Evolutionary conservation across 2,888 invertebrate genomes (phyloP), one percentile per base, ranked within the genome.

Genomic region (Ypsolopha sequella): DNA sequence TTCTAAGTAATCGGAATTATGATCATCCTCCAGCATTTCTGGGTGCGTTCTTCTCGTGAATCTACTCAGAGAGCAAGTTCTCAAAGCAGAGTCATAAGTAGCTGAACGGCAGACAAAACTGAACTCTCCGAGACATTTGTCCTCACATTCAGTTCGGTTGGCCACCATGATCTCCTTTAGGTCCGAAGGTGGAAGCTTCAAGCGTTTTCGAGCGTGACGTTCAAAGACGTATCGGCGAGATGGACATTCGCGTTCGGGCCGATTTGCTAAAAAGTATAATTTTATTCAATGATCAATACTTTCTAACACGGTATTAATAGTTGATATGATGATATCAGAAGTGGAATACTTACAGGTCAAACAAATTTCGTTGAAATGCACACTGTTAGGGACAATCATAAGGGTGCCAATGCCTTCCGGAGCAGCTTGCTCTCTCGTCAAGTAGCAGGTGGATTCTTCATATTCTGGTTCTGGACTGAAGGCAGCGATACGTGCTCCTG

Each of bases 291-390:
- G 2, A 38, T 6, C 2, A 38, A 38, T 13, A 7, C 6, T 43
- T 13, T 13, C 14, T 6, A 7, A 6, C 36, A 36, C 36, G 6
- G 36, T 7, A n/a, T n/a, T n/a, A 36, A 36, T 36, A 36, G 36
- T 36, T 36, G 9, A 7, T 36, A 38, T 38, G 8, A 24, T 50
- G 34, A 8, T 24, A 6, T 24, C 24, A 24, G 24, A 8, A 66
- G 9, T 48, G 45, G 53, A 7, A 52, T 52, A 89, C 94, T 92
- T 82, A 96, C 96, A 95, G 43, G 94, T 91, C 51, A 96, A 88
- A 73, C 96, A 96, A 54, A 96, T 92, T 89, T 96, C 96, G 51
- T 94, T 94, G 71, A 95, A 96, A 70, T 96, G 95, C 4, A 95
- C 94, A 65, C 95, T 95, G 61, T 95, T 95, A 1, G 95, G 95